phyloP scores from a whole-genome alignment of 2,797 vertebrate species.

The Phrynocephalus vlangalii region DNA sequence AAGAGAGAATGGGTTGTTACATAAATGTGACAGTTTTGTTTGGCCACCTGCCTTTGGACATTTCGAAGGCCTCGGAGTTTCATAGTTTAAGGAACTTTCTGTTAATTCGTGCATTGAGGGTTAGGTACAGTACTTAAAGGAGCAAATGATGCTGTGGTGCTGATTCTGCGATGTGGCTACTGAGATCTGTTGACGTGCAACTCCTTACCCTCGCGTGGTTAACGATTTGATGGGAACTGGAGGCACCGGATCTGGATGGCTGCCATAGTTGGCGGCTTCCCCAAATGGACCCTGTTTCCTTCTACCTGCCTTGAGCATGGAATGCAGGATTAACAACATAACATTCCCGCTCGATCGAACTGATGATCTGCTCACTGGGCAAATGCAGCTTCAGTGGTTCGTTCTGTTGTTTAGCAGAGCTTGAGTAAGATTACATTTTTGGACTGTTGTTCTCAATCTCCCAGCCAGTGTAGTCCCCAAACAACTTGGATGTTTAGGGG shows the following conservation, averaged over 20 bases:
- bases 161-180: background rate
- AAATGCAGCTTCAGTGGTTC: background rate
- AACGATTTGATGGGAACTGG: background rate
- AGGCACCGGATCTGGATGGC: background rate
- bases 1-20: background rate
- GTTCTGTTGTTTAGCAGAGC: too few species aligned
- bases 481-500: background rate
- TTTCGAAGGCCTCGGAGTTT: background rate
- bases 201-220: background rate
- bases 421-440: too few species aligned
- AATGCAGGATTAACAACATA: background rate
- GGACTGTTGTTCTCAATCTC: too few species aligned
- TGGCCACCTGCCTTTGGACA: background rate
- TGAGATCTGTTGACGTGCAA: background rate
- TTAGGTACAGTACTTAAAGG: background rate
- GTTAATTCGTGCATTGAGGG: background rate
- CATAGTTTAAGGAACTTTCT: background rate
- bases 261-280: background rate
- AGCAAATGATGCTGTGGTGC: background rate
- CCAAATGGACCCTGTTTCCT: background rate
- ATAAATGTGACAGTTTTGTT: background rate
- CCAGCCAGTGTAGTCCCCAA: background rate
- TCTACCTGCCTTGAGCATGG: background rate
- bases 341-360: background rate
- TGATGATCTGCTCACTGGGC: background rate